Conservation (phyloP, 2,113 vertebrate species). For the Caranx ignobilis region DNA sequence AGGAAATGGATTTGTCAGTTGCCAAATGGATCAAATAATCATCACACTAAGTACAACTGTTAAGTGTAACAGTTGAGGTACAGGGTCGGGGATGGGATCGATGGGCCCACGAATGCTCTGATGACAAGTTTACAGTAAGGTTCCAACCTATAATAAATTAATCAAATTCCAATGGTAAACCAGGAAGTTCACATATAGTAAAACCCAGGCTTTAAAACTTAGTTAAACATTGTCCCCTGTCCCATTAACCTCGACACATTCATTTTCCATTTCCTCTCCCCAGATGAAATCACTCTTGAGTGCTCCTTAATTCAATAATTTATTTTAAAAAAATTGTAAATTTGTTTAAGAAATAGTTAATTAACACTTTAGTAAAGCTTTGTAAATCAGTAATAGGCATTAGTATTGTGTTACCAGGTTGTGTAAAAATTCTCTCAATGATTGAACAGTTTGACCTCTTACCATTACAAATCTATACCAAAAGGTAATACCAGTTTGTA, state of each 20-base stretch:
- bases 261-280: not conserved
- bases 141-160: not conserved
- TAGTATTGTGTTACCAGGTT: not conserved
- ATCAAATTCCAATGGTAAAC: no score
- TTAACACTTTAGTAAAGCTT: not conserved
- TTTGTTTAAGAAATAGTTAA: no score
- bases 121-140: not conserved
- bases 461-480: not conserved
- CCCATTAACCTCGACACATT: not conserved
- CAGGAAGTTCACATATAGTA: not conserved
- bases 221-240: not conserved
- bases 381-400: not conserved
- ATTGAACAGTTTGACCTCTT: no score
- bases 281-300: not conserved
- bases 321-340: no score
- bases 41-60: not conserved
- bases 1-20: no score
- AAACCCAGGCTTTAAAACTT: not conserved
- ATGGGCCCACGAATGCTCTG: not conserved
- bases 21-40: no score
- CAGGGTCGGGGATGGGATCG: not conserved
- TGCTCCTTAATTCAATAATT: no score
- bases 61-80: not conserved
- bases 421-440: not conserved
- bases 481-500: no score